Percentiles rank a stretch among this genome's conserved stretches.
phyloP scores from a whole-genome alignment of 2,113 vertebrate species.

The Poeciliopsis turrubarensis region DNA sequence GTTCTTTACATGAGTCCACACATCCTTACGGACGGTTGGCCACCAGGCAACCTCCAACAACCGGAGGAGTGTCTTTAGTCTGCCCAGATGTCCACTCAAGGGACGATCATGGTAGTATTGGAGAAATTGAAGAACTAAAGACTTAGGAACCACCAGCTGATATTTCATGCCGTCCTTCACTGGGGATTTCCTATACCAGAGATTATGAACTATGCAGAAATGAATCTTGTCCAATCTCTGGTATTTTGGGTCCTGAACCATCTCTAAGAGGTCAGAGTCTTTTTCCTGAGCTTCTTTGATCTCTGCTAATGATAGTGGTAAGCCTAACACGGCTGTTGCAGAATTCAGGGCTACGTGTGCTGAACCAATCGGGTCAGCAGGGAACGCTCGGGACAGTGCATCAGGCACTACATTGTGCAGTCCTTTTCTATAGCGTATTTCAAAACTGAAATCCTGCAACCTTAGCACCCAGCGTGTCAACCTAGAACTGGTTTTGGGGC shows the following conservation, averaged over 20 bases:
- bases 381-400: background rate
- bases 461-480: background rate
- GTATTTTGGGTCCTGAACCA: background rate
- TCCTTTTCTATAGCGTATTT: too few relatives aligned
- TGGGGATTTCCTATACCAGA: background rate
- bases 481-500: background rate
- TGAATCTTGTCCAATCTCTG: background rate
- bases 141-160: background rate
- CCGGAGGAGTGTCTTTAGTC: background rate
- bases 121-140: background rate
- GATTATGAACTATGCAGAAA: background rate
- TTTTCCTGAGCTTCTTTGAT: background rate
- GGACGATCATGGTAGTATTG: background rate
- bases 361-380: too few relatives aligned
- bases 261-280: background rate
- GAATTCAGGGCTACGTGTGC: background rate
- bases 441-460: background rate
- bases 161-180: background rate
- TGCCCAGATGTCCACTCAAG: background rate
- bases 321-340: background rate
- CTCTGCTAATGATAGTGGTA: background rate
- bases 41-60: background rate
- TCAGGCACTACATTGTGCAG: background rate
- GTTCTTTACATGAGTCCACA: background rate
- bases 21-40: background rate